phyloP scores from a whole-genome alignment of 2,113 vertebrate genomes.

The Mola mola region DNA sequence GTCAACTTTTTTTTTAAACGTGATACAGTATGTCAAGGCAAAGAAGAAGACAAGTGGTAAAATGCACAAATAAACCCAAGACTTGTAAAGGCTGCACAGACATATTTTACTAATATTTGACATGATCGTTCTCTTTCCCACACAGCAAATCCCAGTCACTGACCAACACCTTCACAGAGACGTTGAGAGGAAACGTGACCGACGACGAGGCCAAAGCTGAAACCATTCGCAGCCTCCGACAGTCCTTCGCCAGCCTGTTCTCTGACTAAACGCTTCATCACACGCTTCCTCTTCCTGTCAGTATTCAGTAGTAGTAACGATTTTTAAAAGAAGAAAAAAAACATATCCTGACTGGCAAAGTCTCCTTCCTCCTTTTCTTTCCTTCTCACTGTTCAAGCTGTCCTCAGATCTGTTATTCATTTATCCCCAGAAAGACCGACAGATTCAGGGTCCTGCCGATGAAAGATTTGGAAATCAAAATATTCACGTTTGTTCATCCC shows the following conservation, averaged over 20 bases:
- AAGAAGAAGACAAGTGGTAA: no score
- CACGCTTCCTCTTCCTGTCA: slow-evolving; percentile 16
- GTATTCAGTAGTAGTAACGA: no score
- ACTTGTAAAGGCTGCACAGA: no score
- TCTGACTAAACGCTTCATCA: slow-evolving; percentile 83
- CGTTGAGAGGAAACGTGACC: slow-evolving; percentile 82
- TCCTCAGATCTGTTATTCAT: not conserved
- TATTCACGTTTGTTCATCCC: not conserved
- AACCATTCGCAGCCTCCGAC: slow-evolving; percentile 94
- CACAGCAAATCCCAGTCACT: slow-evolving; percentile 96
- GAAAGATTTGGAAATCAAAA: not conserved
- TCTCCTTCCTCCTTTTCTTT: slow-evolving; percentile 21
- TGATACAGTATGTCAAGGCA: no score
- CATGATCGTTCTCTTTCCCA: slow-evolving; percentile 52
- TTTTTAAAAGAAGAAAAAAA: slow-evolving; percentile 16
- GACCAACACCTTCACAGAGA: slow-evolving; percentile 93
- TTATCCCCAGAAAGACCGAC: slow-evolving; percentile 41
- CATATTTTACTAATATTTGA: no score
- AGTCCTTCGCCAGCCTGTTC: slow-evolving; percentile 97
- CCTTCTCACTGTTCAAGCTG: slow-evolving; percentile 29
- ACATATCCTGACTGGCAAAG: slow-evolving; percentile 20
- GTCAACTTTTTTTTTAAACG: no score
- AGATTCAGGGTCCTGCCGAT: no score
- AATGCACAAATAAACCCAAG: no score
- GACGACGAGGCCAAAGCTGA: slow-evolving; percentile 97